These are phyloP conservation scores for Ceratosolen solmsi DNA, from an alignment of 1,140 invertebrate species.

Conservation along the genomic window DNA sequence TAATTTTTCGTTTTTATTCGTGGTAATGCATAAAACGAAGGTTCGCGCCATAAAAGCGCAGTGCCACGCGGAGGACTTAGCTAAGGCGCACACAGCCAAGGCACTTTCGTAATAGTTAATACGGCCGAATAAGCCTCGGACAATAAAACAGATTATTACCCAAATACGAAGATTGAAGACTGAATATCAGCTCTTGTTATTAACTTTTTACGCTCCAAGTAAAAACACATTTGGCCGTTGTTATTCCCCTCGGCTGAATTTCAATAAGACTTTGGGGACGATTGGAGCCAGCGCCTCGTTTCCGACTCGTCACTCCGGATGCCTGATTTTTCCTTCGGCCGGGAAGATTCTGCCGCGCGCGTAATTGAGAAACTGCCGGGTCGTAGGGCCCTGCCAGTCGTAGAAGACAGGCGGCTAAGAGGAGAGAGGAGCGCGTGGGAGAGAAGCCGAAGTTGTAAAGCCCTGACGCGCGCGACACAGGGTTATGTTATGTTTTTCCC, in stretches of 20 bases:
- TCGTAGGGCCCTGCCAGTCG: background rate
- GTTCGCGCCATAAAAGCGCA: too few relatives aligned
- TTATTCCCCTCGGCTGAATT: conserved; percentile 5
- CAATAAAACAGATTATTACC: conserved; percentile 15
- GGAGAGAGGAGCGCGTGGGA: background rate
- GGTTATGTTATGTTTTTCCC: conserved; percentile 69
- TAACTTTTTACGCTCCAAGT: conserved; percentile 1
- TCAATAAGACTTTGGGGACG: background rate
- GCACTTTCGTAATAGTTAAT: background rate
- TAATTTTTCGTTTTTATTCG: too few relatives aligned
- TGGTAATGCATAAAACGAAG: too few relatives aligned
- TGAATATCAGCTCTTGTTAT: conserved; percentile 9
- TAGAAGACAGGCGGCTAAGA: too few relatives aligned
- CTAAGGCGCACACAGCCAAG: too few relatives aligned
- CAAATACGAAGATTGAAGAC: background rate
- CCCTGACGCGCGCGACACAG: conserved; percentile 71
- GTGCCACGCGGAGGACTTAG: too few relatives aligned
- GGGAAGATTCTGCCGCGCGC: background rate
- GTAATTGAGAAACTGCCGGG: background rate
- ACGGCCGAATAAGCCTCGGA: background rate
- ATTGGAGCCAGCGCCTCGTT: background rate
- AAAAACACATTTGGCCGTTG: background rate
- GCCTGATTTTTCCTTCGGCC: background rate
- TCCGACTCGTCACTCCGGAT: background rate
- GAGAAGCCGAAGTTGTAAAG: conserved; percentile 63